phyloP scores from a whole-genome alignment of 2,113 vertebrate species.

The Odontophorus gujanensis region DNA sequence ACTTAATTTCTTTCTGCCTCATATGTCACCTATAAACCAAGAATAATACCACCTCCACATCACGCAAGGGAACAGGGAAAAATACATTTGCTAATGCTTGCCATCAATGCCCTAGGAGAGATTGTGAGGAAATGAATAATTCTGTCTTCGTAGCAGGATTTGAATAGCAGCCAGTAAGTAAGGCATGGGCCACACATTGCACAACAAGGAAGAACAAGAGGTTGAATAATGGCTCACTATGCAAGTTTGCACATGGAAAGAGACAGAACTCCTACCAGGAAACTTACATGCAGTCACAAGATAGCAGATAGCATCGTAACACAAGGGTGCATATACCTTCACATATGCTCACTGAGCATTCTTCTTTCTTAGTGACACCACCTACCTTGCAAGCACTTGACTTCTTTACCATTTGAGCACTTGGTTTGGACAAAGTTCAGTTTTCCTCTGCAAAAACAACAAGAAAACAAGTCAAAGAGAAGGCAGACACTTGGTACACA shows the following conservation, averaged over 20 bases:
- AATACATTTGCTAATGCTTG: neutral
- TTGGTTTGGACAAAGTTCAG: neutral
- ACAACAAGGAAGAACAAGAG: slow-evolving; percentile 20
- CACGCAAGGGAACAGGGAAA: neutral
- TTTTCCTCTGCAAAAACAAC: neutral
- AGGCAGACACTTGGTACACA: neutral
- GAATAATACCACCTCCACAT: slow-evolving; percentile 1
- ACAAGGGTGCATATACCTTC: fast-evolving
- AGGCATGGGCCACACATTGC: slow-evolving; percentile 34
- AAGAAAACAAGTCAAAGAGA: neutral
- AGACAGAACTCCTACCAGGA: neutral
- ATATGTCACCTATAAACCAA: neutral
- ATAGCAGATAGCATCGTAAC: fast-evolving
- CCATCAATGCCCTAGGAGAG: neutral
- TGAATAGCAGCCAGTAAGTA: neutral
- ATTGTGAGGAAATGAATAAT: slow-evolving; percentile 56
- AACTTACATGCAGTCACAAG: neutral
- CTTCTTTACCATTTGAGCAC: neutral
- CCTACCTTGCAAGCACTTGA: neutral
- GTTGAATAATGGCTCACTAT: slow-evolving; percentile 44
- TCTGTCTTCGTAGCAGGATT: neutral
- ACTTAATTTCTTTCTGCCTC: neutral
- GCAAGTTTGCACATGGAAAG: slow-evolving; percentile 26
- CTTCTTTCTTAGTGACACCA: neutral
- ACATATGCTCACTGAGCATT: neutral